Base-by-base conservation (phyloP, 2,888 invertebrate genomes). In the Sycophila texana region DNA sequence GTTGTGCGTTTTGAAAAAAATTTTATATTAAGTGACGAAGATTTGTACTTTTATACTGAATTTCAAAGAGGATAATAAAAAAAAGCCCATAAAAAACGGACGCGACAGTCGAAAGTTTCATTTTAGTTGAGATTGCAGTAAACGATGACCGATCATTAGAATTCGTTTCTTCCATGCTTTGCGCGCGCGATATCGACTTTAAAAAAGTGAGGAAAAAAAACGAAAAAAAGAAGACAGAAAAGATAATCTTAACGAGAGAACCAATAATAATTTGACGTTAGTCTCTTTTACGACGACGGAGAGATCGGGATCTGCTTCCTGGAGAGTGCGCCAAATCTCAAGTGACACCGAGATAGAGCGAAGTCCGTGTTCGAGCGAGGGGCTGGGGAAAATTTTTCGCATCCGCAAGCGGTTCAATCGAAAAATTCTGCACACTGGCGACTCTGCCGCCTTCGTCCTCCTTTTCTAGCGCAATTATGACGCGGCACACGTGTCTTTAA, bases 21-120 rank as follows among this genome's bases (percentile, higher is more conserved):
- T 78, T 78, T 81, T 77, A 66, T 75, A 81, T 78, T 81, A 53
- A 72, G 72, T 78, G 70, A 68, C 26, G 49, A 39, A 68, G 57
- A 78, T 81, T 81, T 81, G 78, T 81, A 81, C 81, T 81, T 81
- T 81, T 81, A 81, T 81, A 81, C 81, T 75, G 78, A 70, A 78
- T 78, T 78, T 63, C 51, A 74, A 53, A 30, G 39, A 61, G 57
- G 47, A 67, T 39, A 39, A 26, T 26, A n/a, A 68, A 47, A 57
- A 65, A 61, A 68, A 61, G 26, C 39, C 47, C 63, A 63, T 13
- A 65, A 53, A 66, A 53, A 67, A 76, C 72, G 58, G 55, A 65
- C 7, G 22, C 57, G 13, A 70, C 26, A 55, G 63, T 70, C 57
- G 26, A 65, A 70, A 58, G 53, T 53, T 39, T 47, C 39, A 57